Percentiles rank a stretch among this genome's conserved stretches.
Conservation (phyloP, 2,113 vertebrate species). For the Delphinapterus leucas region DNA sequence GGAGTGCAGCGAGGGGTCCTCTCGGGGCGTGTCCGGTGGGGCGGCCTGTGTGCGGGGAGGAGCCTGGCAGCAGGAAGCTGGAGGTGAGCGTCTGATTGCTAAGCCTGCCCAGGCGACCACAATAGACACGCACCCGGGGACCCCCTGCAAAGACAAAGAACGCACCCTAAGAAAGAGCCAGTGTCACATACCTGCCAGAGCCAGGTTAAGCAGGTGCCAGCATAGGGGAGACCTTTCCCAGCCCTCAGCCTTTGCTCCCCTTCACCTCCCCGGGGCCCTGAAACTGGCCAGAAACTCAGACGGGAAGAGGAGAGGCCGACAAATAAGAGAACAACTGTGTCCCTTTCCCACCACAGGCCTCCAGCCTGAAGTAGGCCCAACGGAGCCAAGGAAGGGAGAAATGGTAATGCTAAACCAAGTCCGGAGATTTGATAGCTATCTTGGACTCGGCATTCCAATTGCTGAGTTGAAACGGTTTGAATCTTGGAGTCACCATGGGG, state of each 20-base stretch:
- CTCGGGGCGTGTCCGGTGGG: neutral
- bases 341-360: neutral
- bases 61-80: neutral
- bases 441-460: neutral
- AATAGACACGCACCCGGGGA: neutral
- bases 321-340: neutral
- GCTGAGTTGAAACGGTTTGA: neutral
- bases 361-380: neutral
- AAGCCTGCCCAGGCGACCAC: neutral
- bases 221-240: neutral
- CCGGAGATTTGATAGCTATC: neutral
- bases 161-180: neutral
- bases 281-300: neutral
- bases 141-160: neutral
- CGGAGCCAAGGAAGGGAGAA: neutral
- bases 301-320: neutral
- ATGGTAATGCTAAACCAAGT: neutral
- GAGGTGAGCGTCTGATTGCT: neutral
- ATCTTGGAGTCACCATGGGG: neutral
- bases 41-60: neutral
- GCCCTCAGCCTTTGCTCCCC: neutral
- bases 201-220: neutral
- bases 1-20: neutral
- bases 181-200: neutral
- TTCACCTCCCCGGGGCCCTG: neutral